These are phyloP conservation scores for Apogon talboti DNA, from an alignment of 2,797 vertebrate species.

Conservation along the genomic window DNA sequence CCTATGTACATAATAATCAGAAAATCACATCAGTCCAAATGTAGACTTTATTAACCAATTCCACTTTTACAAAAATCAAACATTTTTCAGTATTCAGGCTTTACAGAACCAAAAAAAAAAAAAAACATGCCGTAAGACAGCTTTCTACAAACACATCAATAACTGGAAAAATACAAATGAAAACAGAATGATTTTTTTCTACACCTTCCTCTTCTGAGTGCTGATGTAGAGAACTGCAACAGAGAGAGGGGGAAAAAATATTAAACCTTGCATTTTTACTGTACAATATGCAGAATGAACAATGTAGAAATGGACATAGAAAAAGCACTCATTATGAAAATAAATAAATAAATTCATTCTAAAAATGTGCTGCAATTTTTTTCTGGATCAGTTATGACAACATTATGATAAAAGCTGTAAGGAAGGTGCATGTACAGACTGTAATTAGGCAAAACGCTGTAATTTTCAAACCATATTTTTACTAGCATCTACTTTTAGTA, in stretches of 20 bases:
- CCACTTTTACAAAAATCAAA: constrained; percentile 65
- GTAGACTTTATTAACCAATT: constrained; percentile 69
- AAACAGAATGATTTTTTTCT: constrained; percentile 64
- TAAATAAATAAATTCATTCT: too few relatives aligned
- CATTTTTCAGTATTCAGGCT: constrained; percentile 46
- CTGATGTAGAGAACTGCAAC: constrained; percentile 96
- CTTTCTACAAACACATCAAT: constrained; percentile 36
- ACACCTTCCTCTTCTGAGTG: constrained; percentile 99
- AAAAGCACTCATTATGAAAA: too few relatives aligned
- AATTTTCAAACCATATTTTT: constrained; percentile 21
- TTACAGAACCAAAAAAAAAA: constrained; percentile 58
- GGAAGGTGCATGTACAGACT: constrained; percentile 3
- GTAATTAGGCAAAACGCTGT: constrained; percentile 10
- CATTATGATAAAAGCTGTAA: not conserved
- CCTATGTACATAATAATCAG: constrained; percentile 17
- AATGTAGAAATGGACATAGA: too few relatives aligned
- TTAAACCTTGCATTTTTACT: not conserved
- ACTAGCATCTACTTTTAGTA: constrained; percentile 38
- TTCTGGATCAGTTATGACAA: too few relatives aligned
- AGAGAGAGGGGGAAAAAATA: constrained; percentile 5
- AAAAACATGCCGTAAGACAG: constrained; percentile 11
- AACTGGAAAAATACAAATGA: constrained; percentile 31
- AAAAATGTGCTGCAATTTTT: too few relatives aligned
- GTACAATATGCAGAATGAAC: not conserved
- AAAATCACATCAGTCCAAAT: constrained; percentile 51